Percentiles rank a stretch among this genome's conserved stretches.
These are phyloP conservation scores for Caenorhabditis macrosperma DNA, from an alignment of 2,888 invertebrate genomes.

Conservation along the genomic window DNA sequence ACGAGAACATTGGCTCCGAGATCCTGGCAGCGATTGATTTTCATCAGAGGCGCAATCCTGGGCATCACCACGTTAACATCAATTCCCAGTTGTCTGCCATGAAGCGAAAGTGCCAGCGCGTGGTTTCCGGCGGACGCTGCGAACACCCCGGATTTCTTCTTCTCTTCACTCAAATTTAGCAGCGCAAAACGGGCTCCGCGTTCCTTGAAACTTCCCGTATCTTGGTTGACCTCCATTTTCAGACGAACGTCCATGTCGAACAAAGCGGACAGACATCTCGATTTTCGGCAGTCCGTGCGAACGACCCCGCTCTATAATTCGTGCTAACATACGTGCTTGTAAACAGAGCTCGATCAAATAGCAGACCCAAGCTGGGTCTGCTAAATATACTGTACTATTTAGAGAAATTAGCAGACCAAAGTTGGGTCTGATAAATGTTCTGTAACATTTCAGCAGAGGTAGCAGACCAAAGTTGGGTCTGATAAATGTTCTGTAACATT, in stretches of 20 bases:
- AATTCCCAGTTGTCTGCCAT: constrained; percentile 86
- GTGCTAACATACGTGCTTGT: too few species aligned
- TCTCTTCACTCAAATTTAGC: constrained; percentile 85
- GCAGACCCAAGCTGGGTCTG: too few species aligned
- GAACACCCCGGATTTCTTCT: constrained; percentile 87
- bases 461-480: too few species aligned
- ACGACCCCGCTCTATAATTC: constrained; percentile 85
- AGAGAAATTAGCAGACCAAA: too few species aligned
- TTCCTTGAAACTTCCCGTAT: constrained; percentile 95
- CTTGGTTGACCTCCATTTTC: constrained; percentile 91
- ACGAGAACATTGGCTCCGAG: constrained; percentile 90
- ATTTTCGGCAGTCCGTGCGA: constrained; percentile 91
- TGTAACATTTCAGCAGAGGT: too few species aligned
- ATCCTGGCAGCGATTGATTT: constrained; percentile 90
- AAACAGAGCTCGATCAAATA: too few species aligned
- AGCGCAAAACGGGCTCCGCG: constrained; percentile 93
- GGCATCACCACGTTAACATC: constrained; percentile 89
- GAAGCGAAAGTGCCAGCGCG: constrained; percentile 89
- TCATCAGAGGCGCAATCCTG: constrained; percentile 93
- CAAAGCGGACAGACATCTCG: constrained; percentile 86
- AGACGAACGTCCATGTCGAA: constrained; percentile 91
- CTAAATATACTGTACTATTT: too few species aligned
- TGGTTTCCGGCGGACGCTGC: constrained; percentile 96
- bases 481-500: too few species aligned
- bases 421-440: too few species aligned